Percentiles rank a stretch among this genome's conserved stretches.
Conservation (phyloP, 2,888 invertebrate species). For the Tipula confusa region DNA sequence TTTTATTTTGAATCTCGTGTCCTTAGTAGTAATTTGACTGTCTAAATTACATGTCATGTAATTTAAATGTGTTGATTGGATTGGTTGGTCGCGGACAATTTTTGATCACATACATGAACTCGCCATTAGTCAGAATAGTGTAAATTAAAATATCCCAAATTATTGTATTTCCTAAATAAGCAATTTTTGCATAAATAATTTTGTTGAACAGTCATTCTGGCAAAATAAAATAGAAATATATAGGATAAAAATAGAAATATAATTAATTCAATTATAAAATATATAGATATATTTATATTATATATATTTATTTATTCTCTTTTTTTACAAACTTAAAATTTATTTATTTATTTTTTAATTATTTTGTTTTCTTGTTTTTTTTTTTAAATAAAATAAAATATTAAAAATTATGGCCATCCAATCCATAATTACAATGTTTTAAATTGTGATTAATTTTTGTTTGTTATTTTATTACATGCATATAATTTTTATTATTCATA, state of each 20-base stretch:
- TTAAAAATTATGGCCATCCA: slow-evolving; percentile 12
- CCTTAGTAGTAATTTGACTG: no score
- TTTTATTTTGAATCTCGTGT: no score
- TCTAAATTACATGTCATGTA: no score
- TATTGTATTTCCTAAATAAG: no score
- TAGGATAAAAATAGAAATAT: not conserved
- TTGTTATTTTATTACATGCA: slow-evolving; percentile 20
- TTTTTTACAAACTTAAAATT: slow-evolving; percentile 6
- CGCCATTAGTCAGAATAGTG: no score
- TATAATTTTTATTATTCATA: not conserved
- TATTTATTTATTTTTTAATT: not conserved
- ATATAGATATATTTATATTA: slow-evolving; percentile 20
- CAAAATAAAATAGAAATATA: no score
- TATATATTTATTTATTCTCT: slow-evolving; percentile 20
- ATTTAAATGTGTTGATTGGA: no score
- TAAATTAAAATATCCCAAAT: no score
- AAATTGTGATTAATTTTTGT: not conserved
- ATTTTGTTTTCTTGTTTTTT: not conserved
- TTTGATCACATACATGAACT: no score
- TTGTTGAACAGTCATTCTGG: no score
- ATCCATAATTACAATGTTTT: slow-evolving; percentile 9
- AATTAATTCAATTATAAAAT: slow-evolving; percentile 3
- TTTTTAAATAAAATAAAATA: slow-evolving; percentile 21
- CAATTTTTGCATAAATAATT: no score
- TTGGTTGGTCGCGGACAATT: no score